Evolutionary conservation across 2,888 invertebrate species (phyloP).

Genomic region (Phasia obesa): DNA sequence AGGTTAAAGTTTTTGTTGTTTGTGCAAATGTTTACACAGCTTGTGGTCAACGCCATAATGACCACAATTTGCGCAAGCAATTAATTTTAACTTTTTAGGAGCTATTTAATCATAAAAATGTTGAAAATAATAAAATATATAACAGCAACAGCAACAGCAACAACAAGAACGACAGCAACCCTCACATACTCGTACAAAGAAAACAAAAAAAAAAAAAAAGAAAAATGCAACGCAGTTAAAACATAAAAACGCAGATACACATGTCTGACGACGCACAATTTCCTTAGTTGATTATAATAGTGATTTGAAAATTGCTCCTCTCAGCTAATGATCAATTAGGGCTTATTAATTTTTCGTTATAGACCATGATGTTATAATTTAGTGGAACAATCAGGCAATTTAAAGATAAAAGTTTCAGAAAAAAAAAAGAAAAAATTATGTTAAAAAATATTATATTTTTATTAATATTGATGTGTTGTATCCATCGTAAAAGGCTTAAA

Average conservation of each 20-base stretch:
- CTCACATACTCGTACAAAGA: background rate
- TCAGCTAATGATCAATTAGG: constrained; percentile 71
- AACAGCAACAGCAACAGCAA: too few species aligned
- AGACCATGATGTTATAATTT: constrained; percentile 70
- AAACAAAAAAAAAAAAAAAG: too few species aligned
- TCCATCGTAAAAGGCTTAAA: constrained; percentile 34
- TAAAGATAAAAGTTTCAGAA: constrained; percentile 17
- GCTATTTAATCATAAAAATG: constrained; percentile 68
- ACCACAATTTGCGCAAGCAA: constrained; percentile 70
- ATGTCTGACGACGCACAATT: constrained; percentile 40
- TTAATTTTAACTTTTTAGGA: constrained; percentile 69
- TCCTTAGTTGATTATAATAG: constrained; percentile 53
- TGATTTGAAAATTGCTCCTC: constrained; percentile 68
- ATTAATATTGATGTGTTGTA: constrained; percentile 41
- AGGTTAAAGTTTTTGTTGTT: constrained; percentile 51
- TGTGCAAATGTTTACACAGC: constrained; percentile 71
- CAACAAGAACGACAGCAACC: constrained; percentile 8
- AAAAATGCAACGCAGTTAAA: background rate
- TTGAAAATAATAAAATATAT: constrained; percentile 43
- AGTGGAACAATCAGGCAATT: constrained; percentile 53
- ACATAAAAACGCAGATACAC: constrained; percentile 7
- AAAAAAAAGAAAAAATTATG: background rate
- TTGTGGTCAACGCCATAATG: constrained; percentile 71
- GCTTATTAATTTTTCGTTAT: constrained; percentile 70
- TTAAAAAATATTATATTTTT: background rate